Evolutionary conservation across 2,888 invertebrate species (phyloP).

Genomic region (Zaprionus obscuricornis): DNA sequence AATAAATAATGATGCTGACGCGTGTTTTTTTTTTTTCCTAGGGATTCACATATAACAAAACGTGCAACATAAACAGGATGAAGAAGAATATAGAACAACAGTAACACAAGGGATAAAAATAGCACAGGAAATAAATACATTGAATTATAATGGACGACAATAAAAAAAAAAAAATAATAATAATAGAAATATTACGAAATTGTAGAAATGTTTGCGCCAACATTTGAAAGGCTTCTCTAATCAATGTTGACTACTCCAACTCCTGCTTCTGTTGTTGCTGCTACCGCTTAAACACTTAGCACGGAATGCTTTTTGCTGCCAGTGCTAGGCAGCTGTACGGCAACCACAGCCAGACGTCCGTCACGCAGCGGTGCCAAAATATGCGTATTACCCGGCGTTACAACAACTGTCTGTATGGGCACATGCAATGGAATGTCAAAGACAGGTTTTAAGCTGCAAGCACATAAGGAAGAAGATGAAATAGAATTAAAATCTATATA

Average conservation of each 20-base stretch:
- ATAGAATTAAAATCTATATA: background rate
- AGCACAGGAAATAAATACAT: background rate
- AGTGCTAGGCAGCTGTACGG: constrained; percentile 81
- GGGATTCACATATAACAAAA: background rate
- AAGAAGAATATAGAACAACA: too few relatives aligned
- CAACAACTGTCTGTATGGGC: constrained; percentile 84
- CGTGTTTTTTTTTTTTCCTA: too few relatives aligned
- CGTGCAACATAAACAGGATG: background rate
- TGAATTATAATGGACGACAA: background rate
- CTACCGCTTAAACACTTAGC: constrained; percentile 77
- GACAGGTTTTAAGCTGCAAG: constrained; percentile 84
- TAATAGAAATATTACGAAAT: constrained; percentile 1
- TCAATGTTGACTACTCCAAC: too few relatives aligned
- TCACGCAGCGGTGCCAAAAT: constrained; percentile 86
- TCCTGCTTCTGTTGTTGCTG: constrained; percentile 7
- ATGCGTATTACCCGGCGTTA: constrained; percentile 85
- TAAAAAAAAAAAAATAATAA: constrained; percentile 1
- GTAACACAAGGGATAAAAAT: constrained; percentile 10
- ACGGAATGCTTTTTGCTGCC: constrained; percentile 82
- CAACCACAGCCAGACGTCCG: constrained; percentile 85
- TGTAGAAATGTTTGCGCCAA: too few relatives aligned
- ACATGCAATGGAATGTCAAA: constrained; percentile 85
- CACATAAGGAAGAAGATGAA: too few relatives aligned
- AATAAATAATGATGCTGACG: too few relatives aligned
- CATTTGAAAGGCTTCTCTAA: constrained; percentile 6